phyloP scores from a whole-genome alignment of 2,113 vertebrate genomes.

The Scatophagus argus region DNA sequence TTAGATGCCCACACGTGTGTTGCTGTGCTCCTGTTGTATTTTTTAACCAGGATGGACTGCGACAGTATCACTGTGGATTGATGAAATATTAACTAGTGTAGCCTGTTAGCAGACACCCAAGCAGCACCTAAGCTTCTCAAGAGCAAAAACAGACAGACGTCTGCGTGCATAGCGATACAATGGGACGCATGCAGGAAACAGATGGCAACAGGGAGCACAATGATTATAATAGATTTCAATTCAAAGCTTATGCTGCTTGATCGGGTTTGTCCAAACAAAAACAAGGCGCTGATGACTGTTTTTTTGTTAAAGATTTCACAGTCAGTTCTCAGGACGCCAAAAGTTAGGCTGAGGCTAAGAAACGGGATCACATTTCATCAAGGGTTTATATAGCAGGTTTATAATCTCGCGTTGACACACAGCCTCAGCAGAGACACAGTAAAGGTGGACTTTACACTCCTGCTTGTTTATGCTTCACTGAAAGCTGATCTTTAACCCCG shows the following conservation, averaged over 20 bases:
- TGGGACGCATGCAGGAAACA: neutral
- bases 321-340: constrained; percentile 15
- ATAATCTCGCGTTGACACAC: constrained; percentile 6
- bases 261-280: neutral
- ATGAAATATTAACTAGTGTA: constrained; percentile 79
- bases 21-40: constrained; percentile 61
- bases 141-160: constrained; percentile 29
- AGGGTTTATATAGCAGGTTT: constrained; percentile 36
- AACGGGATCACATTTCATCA: neutral
- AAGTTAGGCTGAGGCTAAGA: constrained; percentile 6
- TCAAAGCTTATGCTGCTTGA: neutral
- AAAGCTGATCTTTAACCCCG: constrained; percentile 57
- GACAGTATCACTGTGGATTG: constrained; percentile 41
- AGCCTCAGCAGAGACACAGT: constrained; percentile 26
- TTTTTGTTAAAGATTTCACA: too few relatives aligned
- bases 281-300: neutral
- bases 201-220: too few relatives aligned
- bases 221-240: too few relatives aligned
- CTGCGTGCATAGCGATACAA: neutral
- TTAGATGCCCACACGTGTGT: constrained; percentile 17
- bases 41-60: constrained; percentile 64
- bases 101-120: constrained; percentile 74
- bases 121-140: constrained; percentile 53
- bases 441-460: constrained; percentile 65
- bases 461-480: constrained; percentile 40